Conservation (phyloP, 2,113 vertebrate species). For the Bathybates hornii region DNA sequence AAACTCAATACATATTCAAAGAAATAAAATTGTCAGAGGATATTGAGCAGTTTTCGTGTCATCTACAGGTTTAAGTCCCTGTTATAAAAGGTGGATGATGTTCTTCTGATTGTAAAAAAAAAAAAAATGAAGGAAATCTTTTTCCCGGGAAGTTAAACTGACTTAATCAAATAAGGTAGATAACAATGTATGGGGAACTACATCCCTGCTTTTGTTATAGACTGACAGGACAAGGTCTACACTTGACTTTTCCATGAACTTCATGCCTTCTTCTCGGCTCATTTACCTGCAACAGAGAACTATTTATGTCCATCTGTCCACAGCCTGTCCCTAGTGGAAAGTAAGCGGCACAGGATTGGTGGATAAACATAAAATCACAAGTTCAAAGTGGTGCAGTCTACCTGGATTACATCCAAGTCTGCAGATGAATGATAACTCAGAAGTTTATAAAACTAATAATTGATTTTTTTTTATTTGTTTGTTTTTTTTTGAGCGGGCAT, state of each 20-base stretch:
- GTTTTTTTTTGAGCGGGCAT: background rate
- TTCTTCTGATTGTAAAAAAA: background rate
- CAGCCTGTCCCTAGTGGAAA: background rate
- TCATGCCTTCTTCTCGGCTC: constrained; percentile 37
- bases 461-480: background rate
- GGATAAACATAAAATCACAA: background rate
- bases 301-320: constrained; percentile 41
- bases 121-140: background rate
- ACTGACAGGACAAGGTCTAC: background rate
- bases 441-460: background rate
- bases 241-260: constrained; percentile 56
- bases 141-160: background rate
- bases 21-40: background rate
- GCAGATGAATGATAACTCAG: background rate
- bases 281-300: constrained; percentile 64
- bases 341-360: background rate
- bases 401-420: background rate
- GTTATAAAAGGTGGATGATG: background rate
- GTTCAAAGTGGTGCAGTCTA: background rate
- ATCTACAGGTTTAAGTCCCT: background rate
- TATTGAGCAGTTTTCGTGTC: background rate
- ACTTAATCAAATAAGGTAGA: background rate
- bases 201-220: background rate
- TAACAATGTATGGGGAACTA: background rate
- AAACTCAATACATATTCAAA: background rate